Evolutionary conservation across 2,888 invertebrate genomes (phyloP), one percentile per base, ranked within the genome.

Genomic region (Apamea epomidion): DNA sequence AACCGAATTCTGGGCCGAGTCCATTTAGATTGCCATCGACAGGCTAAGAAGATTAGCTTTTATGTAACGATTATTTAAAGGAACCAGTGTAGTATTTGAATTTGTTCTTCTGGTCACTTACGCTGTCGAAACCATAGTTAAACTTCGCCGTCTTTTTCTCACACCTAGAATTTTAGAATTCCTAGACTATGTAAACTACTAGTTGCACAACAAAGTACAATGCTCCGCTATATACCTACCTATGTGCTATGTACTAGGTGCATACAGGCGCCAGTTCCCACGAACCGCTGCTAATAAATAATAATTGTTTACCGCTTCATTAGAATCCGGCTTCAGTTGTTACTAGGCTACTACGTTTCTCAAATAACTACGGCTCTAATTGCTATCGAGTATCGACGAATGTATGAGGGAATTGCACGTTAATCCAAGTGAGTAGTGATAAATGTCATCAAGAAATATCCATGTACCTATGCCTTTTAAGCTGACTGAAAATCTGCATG

Each of bases 241-340:
- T 64, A 65, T 16, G 32, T 58, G 72, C 67, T 64, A 42, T 37
- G 45, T 65, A 65, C 42, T n/a, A 42, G 21, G 14, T 25, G 77
- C 67, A 60, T 54, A 60, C 76, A 32, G 60, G 32, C 29, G 51
- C n/a, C 65, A 16, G 54, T 88, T 83, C 85, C 76, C 87, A 88
- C 78, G 75, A 84, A 84, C 70, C 3, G 68, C 37, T 64, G 72
- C 81, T 83, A 84, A 84, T 83, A 85, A 78, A 84, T 86, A 85
- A 82, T 85, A 85, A 86, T 83, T 81, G 77, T 83, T 83, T 87
- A 85, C 60, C 29, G 81, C 82, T 88, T 83, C 84, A 89, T 87
- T 87, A 84, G 73, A 79, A 78, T 81, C 74, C 73, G 75, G 67
- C 82, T 78, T 14, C 62, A 32, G 32, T 84, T 68, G 64, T 80